phyloP scores from a whole-genome alignment of 2,113 vertebrate species.

The Saguinus midas region DNA sequence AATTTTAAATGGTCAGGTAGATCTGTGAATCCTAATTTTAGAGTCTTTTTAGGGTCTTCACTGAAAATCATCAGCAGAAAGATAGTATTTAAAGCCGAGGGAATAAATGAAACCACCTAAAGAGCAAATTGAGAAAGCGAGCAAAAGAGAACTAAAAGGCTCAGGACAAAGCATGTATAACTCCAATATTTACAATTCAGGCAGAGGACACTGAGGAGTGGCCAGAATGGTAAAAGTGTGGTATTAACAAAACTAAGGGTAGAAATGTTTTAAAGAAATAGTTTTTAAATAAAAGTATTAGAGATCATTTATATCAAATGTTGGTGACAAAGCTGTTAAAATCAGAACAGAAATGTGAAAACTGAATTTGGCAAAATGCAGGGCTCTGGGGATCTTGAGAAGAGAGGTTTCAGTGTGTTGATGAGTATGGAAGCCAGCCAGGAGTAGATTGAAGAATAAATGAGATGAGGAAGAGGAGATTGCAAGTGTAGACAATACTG shows the following conservation, averaged over 20 bases:
- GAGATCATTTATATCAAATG: slow-evolving; percentile 30
- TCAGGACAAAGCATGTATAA: neutral
- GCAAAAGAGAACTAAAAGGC: neutral
- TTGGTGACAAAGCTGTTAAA: slow-evolving; percentile 43
- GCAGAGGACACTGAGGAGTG: neutral
- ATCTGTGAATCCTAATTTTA: slow-evolving; percentile 8
- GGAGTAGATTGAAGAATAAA: neutral
- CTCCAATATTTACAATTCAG: neutral
- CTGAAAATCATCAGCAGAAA: neutral
- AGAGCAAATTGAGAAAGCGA: neutral
- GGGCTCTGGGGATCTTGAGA: slow-evolving; percentile 31
- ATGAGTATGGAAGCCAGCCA: slow-evolving; percentile 8
- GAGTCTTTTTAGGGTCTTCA: neutral
- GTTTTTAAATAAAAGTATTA: slow-evolving; percentile 37
- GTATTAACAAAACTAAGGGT: slow-evolving; percentile 24
- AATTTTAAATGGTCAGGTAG: neutral
- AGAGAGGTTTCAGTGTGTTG: slow-evolving; percentile 19
- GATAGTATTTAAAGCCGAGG: neutral
- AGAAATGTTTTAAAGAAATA: slow-evolving; percentile 41
- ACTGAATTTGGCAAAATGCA: slow-evolving; percentile 36
- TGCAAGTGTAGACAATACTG: neutral
- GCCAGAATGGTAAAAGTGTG: neutral
- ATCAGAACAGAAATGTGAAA: slow-evolving; percentile 24
- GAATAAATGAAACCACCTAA: neutral
- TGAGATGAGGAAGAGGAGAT: neutral